Conservation (phyloP, 2,797 vertebrate species). For the Enteromius mattozi region DNA sequence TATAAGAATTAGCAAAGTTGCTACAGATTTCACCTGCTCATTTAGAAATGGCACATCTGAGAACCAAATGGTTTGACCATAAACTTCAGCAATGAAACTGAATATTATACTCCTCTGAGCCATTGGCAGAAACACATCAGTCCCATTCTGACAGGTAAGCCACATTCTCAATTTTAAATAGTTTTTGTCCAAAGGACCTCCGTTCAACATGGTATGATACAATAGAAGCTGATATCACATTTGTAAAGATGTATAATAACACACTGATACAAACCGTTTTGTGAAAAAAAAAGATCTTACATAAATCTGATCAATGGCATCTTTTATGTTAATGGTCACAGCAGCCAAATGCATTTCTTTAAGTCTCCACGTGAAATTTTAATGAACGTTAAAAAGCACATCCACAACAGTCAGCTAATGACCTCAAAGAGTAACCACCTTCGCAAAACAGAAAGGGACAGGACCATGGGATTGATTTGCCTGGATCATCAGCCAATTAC, state of each 20-base stretch:
- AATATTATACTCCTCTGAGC: constrained; percentile 23
- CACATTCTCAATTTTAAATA: constrained; percentile 6
- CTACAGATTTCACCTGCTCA: constrained; percentile 46
- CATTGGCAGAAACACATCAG: constrained; percentile 11
- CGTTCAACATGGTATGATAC: background rate
- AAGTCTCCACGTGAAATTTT: background rate
- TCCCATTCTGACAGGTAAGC: background rate
- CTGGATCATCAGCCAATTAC: constrained; percentile 6
- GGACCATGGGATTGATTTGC: background rate
- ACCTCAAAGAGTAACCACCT: background rate
- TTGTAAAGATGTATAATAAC: background rate
- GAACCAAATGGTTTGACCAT: constrained; percentile 32
- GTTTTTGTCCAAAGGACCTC: constrained; percentile 1
- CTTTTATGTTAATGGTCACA: background rate
- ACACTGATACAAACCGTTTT: background rate
- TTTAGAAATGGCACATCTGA: constrained; percentile 55
- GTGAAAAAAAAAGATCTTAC: background rate
- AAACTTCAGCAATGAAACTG: constrained; percentile 26
- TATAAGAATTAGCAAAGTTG: constrained; percentile 59
- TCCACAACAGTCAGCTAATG: background rate
- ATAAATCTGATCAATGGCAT: background rate
- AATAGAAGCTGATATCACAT: background rate
- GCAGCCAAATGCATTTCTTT: background rate
- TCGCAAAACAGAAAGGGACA: background rate
- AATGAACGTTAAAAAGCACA: background rate